Base-by-base conservation (phyloP, 1,140 invertebrate genomes). In the Temnothorax curvispinosus region DNA sequence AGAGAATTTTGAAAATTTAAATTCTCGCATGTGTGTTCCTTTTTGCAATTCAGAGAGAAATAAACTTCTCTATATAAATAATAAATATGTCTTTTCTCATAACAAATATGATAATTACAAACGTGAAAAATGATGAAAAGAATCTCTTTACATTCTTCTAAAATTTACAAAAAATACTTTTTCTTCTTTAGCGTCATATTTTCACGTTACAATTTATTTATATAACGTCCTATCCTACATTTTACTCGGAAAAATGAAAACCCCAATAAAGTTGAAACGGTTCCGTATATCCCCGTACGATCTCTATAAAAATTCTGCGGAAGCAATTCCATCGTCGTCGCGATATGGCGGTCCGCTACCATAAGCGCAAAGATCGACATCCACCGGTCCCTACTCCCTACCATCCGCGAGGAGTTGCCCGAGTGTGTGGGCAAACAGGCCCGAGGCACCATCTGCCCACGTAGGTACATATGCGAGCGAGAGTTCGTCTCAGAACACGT, bases 351-450 rank as follows among this genome's bases (percentile, higher is more conserved):
- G 32, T 35, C 15, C 21, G 64, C 60, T 50, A 58, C 38, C 13
- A 62, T 50, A 38, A 75, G 60, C 81, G 18, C 76, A 64, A 81
- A 65, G 52, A 90, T 87, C 86, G 78, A 58, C 74, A 78, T 75
- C 71, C 35, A 18, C 11, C n/a, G 15, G 47, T 71, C 54, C 21
- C 87, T 67, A 67, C 67, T 71, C 54, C 21, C 87, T 67, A 67
- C 67, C 71, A 82, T 77, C 64, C 67, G 44, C 62, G 54, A 50
- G 85, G 85, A 89, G 86, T 84, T 78, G 47, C 56, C 54, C 47
- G 47, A 32, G 82, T 85, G 93, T 93, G 93, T 94, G 93, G 93
- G 93, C 92, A 94, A 94, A 94, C 94, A 93, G 91, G 93, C 92
- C 93, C 80, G 56, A 75, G 89, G 91, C 87, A 71, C 75, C 77